Conservation (phyloP, 2,888 invertebrate species). For the Julus scandinavius region DNA sequence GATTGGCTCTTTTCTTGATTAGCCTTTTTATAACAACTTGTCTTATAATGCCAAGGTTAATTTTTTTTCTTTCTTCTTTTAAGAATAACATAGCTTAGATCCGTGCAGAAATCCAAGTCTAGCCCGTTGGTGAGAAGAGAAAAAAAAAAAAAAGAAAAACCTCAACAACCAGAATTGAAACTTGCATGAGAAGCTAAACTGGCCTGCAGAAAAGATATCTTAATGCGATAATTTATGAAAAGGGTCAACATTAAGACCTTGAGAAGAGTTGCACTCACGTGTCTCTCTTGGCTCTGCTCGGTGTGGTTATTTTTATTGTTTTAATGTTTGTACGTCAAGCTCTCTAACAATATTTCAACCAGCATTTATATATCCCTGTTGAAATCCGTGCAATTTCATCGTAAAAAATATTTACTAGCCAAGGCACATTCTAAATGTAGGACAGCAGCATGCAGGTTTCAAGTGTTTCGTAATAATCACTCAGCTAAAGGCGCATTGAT, state of each 20-base stretch:
- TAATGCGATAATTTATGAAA: constrained; percentile 41
- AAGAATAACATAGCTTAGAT: not conserved
- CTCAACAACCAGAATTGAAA: not conserved
- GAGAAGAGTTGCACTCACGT: constrained; percentile 42
- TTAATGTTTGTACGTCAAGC: constrained; percentile 42
- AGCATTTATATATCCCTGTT: not conserved
- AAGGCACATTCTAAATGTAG: not conserved
- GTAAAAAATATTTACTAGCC: not conserved
- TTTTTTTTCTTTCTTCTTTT: not conserved
- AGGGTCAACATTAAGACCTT: constrained; percentile 42
- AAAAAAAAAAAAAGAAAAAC: not conserved
- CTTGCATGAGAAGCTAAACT: constrained; percentile 14
- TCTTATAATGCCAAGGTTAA: constrained; percentile 35
- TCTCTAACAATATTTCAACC: constrained; percentile 23
- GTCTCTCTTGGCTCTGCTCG: not conserved
- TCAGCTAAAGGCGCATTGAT: not conserved
- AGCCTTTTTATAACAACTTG: constrained; percentile 24
- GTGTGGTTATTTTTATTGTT: constrained; percentile 39
- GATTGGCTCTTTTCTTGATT: constrained; percentile 42
- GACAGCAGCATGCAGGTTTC: constrained; percentile 11
- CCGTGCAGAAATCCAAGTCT: constrained; percentile 3
- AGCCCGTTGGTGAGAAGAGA: not conserved
- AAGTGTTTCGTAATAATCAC: not conserved
- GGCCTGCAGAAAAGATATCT: constrained; percentile 42
- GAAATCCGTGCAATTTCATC: constrained; percentile 13